Evolutionary conservation across 1,140 invertebrate genomes (phyloP).

Genomic region (Meloidogyne floridensis): DNA sequence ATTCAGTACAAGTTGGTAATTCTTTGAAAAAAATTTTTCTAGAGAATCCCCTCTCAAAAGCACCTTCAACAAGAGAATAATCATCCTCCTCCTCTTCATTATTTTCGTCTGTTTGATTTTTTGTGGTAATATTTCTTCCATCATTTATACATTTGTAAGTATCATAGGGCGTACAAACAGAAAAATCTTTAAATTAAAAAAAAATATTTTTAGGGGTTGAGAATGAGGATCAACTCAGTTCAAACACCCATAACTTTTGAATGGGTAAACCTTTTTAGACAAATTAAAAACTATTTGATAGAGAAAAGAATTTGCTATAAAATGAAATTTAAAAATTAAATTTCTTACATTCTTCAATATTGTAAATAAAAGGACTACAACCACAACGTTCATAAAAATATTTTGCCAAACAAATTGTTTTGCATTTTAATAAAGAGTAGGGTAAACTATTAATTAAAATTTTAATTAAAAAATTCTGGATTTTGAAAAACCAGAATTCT

Average conservation of each 20-base stretch:
- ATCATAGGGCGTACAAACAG: conserved; percentile 50
- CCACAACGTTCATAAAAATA: conserved; percentile 59
- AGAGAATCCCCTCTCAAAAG: background rate
- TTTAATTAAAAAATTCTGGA: background rate
- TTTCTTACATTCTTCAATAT: conserved; percentile 50
- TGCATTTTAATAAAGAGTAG: conserved; percentile 59
- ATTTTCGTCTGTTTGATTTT: background rate
- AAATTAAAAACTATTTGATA: no score
- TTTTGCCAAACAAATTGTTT: conserved; percentile 53
- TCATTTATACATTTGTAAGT: conserved; percentile 44
- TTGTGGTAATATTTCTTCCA: conserved; percentile 24
- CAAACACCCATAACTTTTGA: no score
- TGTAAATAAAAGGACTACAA: conserved; percentile 61
- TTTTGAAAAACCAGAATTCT: no score
- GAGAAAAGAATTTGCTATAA: no score
- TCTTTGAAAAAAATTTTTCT: conserved; percentile 28
- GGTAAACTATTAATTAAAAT: conserved; percentile 1
- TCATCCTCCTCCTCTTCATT: background rate
- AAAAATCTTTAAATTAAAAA: conserved; percentile 35
- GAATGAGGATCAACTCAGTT: no score
- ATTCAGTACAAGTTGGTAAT: conserved; percentile 39
- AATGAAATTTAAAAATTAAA: no score
- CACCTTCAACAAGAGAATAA: background rate
- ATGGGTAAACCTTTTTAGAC: no score
- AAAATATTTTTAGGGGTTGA: background rate